A percentile compares a stretch with the other conserved stretches of the same genome.
phyloP scores from a whole-genome alignment of 2,797 vertebrate species.

The Etheostoma nigrum region DNA sequence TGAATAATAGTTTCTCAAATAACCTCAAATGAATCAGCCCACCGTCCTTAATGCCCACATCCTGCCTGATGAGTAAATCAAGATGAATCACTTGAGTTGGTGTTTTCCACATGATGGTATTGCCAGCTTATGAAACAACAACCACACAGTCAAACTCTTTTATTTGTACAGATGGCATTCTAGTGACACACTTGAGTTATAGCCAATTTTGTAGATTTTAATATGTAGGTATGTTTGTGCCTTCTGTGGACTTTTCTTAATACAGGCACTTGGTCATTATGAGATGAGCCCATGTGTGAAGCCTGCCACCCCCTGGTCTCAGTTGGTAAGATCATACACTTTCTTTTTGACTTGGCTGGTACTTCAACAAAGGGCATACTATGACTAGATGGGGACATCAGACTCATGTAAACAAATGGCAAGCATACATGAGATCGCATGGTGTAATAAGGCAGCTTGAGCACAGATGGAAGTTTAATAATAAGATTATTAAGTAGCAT shows the following conservation, averaged over 20 bases:
- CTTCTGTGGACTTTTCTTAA: constrained; percentile 4
- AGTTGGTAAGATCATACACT: constrained; percentile 40
- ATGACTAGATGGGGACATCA: neutral
- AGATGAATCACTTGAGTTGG: constrained; percentile 62
- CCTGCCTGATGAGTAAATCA: constrained; percentile 51
- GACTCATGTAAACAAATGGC: neutral
- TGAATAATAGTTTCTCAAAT: constrained; percentile 36
- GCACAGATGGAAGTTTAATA: neutral
- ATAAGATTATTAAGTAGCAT: neutral
- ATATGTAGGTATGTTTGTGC: constrained; percentile 25
- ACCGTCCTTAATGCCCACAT: constrained; percentile 50
- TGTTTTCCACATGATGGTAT: constrained; percentile 19
- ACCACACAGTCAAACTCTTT: constrained; percentile 11
- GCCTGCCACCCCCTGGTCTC: constrained; percentile 64
- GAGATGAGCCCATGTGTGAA: constrained; percentile 38
- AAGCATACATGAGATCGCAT: neutral
- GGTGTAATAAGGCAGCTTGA: neutral
- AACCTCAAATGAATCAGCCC: constrained; percentile 44
- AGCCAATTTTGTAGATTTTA: constrained; percentile 24
- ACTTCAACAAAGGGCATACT: neutral
- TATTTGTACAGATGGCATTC: constrained; percentile 26
- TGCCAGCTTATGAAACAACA: constrained; percentile 42
- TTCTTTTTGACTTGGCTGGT: neutral
- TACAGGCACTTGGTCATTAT: constrained; percentile 17
- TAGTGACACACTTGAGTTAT: constrained; percentile 2